Evolutionary conservation across 64 coral and sea anemone species (phyloP).

Genomic region (Montipora capricornis): DNA sequence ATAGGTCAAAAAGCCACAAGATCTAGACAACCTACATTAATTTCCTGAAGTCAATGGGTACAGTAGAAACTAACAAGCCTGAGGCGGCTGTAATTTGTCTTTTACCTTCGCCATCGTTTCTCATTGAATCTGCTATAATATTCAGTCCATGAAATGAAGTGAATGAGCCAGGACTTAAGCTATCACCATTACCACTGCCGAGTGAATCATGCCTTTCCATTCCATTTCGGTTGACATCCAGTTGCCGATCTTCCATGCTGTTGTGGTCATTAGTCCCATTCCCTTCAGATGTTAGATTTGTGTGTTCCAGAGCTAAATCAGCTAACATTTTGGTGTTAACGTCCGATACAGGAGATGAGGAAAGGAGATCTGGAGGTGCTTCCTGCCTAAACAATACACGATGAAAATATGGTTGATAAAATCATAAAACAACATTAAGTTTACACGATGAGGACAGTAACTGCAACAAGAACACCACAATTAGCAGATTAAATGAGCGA

Average conservation of each 20-base stretch:
- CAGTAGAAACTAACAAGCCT: too few species aligned
- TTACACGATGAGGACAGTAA: too few species aligned
- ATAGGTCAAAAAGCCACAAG: neutral
- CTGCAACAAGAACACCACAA: too few species aligned
- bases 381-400: neutral
- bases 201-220: conserved; percentile 24
- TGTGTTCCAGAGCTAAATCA: conserved; percentile 24
- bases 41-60: too few species aligned
- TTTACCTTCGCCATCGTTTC: conserved; percentile 11
- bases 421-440: too few species aligned
- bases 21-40: neutral
- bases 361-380: neutral
- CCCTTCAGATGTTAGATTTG: conserved; percentile 9
- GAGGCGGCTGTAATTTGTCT: neutral
- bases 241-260: conserved; percentile 23
- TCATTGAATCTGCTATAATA: conserved; percentile 16
- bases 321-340: conserved; percentile 2
- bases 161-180: neutral
- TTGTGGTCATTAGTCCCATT: conserved; percentile 2
- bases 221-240: conserved; percentile 5
- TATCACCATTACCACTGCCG: neutral
- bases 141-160: conserved; percentile 41
- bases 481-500: too few species aligned
- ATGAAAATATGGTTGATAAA: neutral
- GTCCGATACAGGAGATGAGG: neutral